Evolutionary conservation across 2,888 invertebrate genomes (phyloP), one percentile per base, ranked within the genome.

Genomic region (Eledona agricola): DNA sequence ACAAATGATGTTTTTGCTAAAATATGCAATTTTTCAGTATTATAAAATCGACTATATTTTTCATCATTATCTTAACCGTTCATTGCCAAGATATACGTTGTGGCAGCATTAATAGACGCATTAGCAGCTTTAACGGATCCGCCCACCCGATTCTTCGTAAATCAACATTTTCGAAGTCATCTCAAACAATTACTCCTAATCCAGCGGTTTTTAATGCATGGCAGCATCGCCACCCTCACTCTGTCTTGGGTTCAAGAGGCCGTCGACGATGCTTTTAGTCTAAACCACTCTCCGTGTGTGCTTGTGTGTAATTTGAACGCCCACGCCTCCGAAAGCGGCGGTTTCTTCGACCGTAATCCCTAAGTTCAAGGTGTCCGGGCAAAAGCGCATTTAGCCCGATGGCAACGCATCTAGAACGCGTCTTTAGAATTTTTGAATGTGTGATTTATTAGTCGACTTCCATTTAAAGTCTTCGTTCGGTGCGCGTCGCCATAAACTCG

Each of bases 251-350:
- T 42, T 42, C 42, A 31, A 42, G 42, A 45, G 45, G 22, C 23
- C 38, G 38, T 17, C 9, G 25, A 10, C 16, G 38, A 38, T 6
- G 37, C 17, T 16, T 38, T 40, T 17, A 40, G 40, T 28, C 26
- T 17, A 20, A 40, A 32, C 45, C 45, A 45, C 45, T 45, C n/a
- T 25, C 32, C 32, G 34, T 32, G 45, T 23, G 32, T 32, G 32
- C 23, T 28, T 32, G 32, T 32, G 23, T 45, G 45, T 45, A 45
- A 45, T 45, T 45, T 45, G 23, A 25, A 32, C 45, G 45, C 45
- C 45, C 45, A 45, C 45, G 16, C 25, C 12, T 12, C 9, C 16
- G 40, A 40, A 40, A 40, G 29, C 28, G 40, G 17, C 19, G 40
- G 28, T 40, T 40, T 40, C 19, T 40, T 23, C 38, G 26, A 17